Base-by-base conservation (phyloP, 2,797 vertebrate genomes). In the Sphenopsis melanotis region DNA sequence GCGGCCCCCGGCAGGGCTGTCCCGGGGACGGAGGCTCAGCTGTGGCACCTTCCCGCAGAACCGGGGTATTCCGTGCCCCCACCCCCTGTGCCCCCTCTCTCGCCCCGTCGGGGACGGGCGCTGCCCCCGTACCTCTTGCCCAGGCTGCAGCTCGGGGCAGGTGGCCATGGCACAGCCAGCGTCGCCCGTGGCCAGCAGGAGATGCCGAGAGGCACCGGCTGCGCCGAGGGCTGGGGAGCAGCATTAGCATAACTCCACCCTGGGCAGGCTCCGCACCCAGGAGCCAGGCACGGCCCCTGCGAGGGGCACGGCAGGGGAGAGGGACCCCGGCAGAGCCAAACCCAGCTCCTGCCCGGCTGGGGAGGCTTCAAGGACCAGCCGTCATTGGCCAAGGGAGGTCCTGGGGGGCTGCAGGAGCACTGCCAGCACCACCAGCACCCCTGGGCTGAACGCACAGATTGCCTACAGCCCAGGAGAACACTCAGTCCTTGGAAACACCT, bases 161-260 rank as follows among this genome's bases (percentile, higher is more conserved):
- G 92, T 83, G 69, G 95, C 84, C 95, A 97, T 97, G 85, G 66
- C 78, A 19, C 59, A 72, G 52, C 84, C 4, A 14, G 36, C 5
- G 59, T 64, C 17, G 2, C 86, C 72, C 4, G 68, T 66, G 81
- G 61, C 70, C 18, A 8, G 88, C 30, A 70, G 72, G 44, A 57
- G 78, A 91, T 75, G 94, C 30, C 1, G 52, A 95, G 83, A 3
- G 26, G 87, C 52, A 63, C 30, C 0, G 8, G 63, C 70, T 53
- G 92, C 1, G 5, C 57, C 2, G 4, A 65, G 83, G 55, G 86
- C 69, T 65, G 70, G 41, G 34, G 71, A 93, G 60, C 12, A 6
- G 6, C 16, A 95, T 94, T 94, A 93, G 77, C 92, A 94, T 93
- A 95, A 79, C 95, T 90, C 94, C 94, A 75, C 95, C 96, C 95